Percentiles rank a stretch among this genome's conserved stretches.
These are phyloP conservation scores for Galago senegalensis DNA, from an alignment of 2,797 vertebrate genomes.

Conservation along the genomic window DNA sequence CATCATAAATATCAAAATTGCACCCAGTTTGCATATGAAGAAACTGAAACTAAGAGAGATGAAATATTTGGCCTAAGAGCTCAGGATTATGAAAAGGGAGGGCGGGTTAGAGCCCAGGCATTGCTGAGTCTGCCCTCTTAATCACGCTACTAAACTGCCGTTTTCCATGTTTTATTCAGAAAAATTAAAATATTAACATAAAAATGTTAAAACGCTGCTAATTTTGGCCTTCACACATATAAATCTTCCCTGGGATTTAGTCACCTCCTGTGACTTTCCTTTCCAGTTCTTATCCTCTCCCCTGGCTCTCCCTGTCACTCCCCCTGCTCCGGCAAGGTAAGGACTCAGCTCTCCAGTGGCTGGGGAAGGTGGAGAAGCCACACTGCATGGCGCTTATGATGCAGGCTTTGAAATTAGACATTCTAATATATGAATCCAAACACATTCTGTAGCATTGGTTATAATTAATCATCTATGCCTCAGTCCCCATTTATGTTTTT, in stretches of 20 bases:
- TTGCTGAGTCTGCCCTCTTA: neutral
- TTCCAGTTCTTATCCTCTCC: accelerated
- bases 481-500: neutral
- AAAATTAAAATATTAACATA: neutral
- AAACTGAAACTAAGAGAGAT: neutral
- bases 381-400: accelerated
- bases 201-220: neutral
- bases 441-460: neutral
- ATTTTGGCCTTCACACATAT: neutral
- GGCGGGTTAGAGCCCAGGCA: neutral
- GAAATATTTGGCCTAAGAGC: neutral
- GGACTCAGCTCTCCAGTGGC: accelerated
- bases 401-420: too few species aligned
- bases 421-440: neutral
- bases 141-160: too few species aligned
- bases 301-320: too few species aligned
- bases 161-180: neutral
- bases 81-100: neutral
- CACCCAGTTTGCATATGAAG: neutral
- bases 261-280: neutral
- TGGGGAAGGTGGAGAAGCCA: neutral
- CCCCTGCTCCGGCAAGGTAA: accelerated
- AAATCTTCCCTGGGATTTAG: neutral
- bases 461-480: neutral
- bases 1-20: neutral